Evolutionary conservation across 2,888 invertebrate genomes (phyloP).

Genomic region (Agelastica alni): DNA sequence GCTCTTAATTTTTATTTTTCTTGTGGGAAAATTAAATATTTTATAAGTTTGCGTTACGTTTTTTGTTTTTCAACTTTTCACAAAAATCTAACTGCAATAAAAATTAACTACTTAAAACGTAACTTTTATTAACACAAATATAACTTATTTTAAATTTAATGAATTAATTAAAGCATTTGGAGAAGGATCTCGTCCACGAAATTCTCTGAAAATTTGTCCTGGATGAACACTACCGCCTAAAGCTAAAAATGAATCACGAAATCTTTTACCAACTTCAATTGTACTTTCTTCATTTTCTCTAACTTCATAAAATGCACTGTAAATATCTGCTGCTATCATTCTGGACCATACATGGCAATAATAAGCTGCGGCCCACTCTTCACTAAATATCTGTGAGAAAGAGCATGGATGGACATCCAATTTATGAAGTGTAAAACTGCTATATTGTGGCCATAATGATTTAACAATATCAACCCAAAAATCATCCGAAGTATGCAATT

Average conservation of each 20-base stretch:
- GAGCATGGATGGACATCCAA: constrained; percentile 85
- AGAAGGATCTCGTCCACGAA: constrained; percentile 90
- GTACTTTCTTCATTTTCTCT: constrained; percentile 60
- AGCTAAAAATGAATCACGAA: constrained; percentile 81
- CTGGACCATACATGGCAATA: constrained; percentile 85
- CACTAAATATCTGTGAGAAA: constrained; percentile 80
- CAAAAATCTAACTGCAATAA: no score
- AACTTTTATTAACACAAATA: no score
- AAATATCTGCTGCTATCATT: constrained; percentile 90
- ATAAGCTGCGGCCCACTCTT: constrained; percentile 84
- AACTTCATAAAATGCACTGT: constrained; percentile 80
- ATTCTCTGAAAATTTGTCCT: constrained; percentile 84
- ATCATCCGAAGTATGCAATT: constrained; percentile 73
- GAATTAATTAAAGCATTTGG: constrained; percentile 77
- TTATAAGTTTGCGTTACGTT: no score
- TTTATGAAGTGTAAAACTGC: constrained; percentile 74
- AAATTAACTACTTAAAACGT: no score
- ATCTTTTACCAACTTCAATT: constrained; percentile 68
- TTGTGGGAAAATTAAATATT: no score
- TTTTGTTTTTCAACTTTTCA: no score
- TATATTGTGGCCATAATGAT: constrained; percentile 80
- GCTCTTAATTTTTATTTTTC: no score
- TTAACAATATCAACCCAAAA: constrained; percentile 85
- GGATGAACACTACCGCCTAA: constrained; percentile 82
- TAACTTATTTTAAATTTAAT: constrained; percentile 51